Conservation (phyloP, 2,888 invertebrate genomes). For the Agrotis segetum region DNA sequence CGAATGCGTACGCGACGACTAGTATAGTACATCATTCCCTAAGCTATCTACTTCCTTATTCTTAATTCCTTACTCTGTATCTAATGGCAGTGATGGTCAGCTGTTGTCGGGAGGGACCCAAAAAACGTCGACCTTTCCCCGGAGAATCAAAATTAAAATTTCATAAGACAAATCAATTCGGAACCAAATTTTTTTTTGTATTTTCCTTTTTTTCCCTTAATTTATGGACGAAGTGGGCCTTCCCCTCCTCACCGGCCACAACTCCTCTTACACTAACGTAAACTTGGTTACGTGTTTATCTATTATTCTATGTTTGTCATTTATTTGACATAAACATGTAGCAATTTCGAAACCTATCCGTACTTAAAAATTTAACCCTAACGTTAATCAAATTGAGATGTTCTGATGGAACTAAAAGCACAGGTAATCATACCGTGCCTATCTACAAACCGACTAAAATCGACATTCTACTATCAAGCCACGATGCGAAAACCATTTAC, state of each 20-base stretch:
- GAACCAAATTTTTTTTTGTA: conserved; percentile 69
- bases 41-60: conserved; percentile 73
- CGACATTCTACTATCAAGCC: conserved; percentile 63
- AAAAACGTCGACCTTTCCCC: conserved; percentile 76
- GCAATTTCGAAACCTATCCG: conserved; percentile 60
- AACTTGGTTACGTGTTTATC: conserved; percentile 59
- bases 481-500: conserved; percentile 63
- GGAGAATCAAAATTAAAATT: conserved; percentile 75
- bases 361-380: conserved; percentile 65
- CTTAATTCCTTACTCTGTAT: conserved; percentile 76
- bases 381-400: conserved; percentile 64
- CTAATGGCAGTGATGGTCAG: conserved; percentile 89
- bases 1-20: conserved; percentile 51
- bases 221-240: conserved; percentile 66
- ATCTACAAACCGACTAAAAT: conserved; percentile 55
- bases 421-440: conserved; percentile 44
- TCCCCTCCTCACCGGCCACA: conserved; percentile 38
- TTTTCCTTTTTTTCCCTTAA: conserved; percentile 61
- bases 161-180: conserved; percentile 74
- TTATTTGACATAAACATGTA: conserved; percentile 62
- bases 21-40: conserved; percentile 69
- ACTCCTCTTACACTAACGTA: conserved; percentile 68
- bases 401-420: conserved; percentile 54
- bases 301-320: conserved; percentile 65
- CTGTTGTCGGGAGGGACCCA: conserved; percentile 84